A percentile compares a stretch with the other conserved stretches of the same genome.
Evolutionary conservation across 2,888 invertebrate species (phyloP).

Genomic region (Chaetogeoica ovagalla): DNA sequence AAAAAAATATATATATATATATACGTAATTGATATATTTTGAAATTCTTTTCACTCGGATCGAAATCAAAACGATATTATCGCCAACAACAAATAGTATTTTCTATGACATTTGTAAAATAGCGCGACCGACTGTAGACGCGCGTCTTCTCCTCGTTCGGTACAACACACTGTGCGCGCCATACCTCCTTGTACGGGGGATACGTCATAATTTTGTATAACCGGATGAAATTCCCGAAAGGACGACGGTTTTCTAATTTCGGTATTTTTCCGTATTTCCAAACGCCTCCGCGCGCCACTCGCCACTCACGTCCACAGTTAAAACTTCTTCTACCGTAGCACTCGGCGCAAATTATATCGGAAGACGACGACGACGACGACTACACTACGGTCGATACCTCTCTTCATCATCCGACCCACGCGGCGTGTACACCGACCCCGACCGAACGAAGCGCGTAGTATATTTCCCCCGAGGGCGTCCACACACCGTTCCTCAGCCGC

Average conservation of each 20-base stretch:
- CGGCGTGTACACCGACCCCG: too few relatives aligned
- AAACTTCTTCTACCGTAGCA: conserved; percentile 27
- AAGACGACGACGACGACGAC: conserved; percentile 32
- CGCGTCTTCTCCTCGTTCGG: conserved; percentile 13
- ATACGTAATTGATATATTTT: too few relatives aligned
- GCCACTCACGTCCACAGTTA: neutral
- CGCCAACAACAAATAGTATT: neutral
- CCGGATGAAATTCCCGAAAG: conserved; percentile 32
- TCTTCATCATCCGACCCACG: neutral
- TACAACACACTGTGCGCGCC: neutral
- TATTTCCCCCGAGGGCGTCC: conserved; percentile 48
- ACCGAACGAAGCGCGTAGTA: neutral
- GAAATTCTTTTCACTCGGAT: neutral
- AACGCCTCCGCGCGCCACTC: neutral
- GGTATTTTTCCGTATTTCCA: conserved; percentile 11
- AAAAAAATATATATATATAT: too few relatives aligned
- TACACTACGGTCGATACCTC: conserved; percentile 37
- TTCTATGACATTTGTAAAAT: neutral
- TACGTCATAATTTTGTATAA: conserved; percentile 14
- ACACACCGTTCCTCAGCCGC: conserved; percentile 20
- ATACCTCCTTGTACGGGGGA: neutral
- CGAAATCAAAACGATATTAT: conserved; percentile 12
- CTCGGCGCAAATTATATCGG: conserved; percentile 44
- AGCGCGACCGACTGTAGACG: neutral
- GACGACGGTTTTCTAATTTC: conserved; percentile 49